Evolutionary conservation across 2,888 invertebrate genomes (phyloP).

Genomic region (Neuroscelio doddi): DNA sequence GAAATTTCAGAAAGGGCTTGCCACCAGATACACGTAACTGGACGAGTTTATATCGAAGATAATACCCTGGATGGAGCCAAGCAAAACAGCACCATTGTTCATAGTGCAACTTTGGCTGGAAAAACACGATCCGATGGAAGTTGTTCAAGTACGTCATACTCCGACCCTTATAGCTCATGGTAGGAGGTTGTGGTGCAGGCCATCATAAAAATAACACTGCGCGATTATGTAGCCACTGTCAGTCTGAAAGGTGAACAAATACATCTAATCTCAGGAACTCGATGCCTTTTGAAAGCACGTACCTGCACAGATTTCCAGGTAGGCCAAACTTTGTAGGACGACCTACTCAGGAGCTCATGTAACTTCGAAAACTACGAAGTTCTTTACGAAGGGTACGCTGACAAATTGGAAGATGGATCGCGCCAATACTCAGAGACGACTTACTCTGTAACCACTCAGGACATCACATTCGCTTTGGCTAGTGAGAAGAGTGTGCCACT

Average conservation of each 20-base stretch:
- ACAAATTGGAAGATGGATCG: conserved; percentile 5
- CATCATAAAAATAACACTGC: conserved; percentile 13
- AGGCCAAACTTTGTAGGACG: conserved; percentile 32
- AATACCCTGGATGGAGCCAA: too few relatives aligned
- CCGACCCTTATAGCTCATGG: conserved; percentile 31
- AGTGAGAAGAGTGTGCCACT: background rate
- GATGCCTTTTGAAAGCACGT: conserved; percentile 7
- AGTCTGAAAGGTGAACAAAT: conserved; percentile 24
- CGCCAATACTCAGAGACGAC: background rate
- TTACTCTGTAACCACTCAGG: conserved; percentile 21
- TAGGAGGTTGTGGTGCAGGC: conserved; percentile 38
- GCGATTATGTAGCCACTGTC: conserved; percentile 6
- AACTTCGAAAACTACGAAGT: conserved; percentile 33
- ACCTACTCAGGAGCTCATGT: conserved; percentile 10
- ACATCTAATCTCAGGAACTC: conserved; percentile 11
- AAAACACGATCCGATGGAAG: conserved; percentile 6
- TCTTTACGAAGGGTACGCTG: conserved; percentile 41
- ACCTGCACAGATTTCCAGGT: conserved; percentile 32
- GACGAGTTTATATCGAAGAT: too few relatives aligned
- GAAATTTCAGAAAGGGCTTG: background rate
- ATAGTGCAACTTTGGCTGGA: conserved; percentile 13
- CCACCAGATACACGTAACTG: too few relatives aligned
- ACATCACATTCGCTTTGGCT: conserved; percentile 43
- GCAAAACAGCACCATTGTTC: background rate
- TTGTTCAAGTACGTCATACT: conserved; percentile 27